Evolutionary conservation across 2,888 invertebrate species (phyloP).

Genomic region (Zeuzera pyrina): DNA sequence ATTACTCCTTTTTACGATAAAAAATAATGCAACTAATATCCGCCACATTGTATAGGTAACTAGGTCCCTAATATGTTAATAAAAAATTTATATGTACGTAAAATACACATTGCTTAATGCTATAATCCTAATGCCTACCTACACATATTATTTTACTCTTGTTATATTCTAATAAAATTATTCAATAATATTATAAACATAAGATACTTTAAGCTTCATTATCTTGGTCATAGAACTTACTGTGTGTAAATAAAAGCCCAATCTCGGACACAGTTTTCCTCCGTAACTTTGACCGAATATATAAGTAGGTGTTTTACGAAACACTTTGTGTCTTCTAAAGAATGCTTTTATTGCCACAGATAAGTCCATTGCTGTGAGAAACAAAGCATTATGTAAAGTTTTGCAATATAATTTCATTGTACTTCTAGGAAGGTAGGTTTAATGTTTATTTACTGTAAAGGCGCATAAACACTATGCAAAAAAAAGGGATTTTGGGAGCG

Average conservation of each 20-base stretch:
- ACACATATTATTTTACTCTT: too few species aligned
- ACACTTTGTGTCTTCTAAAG: constrained; percentile 77
- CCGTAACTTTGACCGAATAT: constrained; percentile 93
- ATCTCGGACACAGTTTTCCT: constrained; percentile 84
- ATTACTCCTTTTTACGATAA: too few species aligned
- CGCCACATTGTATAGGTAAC: too few species aligned
- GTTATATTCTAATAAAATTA: too few species aligned
- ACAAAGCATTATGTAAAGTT: constrained; percentile 5
- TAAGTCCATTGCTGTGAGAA: constrained; percentile 78
- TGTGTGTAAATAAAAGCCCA: constrained; percentile 47
- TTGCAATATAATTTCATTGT: constrained; percentile 50
- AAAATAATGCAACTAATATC: too few species aligned
- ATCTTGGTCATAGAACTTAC: constrained; percentile 25
- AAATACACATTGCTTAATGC: too few species aligned
- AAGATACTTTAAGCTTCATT: constrained; percentile 3
- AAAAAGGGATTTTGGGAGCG: too few species aligned
- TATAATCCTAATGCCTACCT: too few species aligned
- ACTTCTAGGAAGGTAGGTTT: too few species aligned
- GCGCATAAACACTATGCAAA: too few species aligned
- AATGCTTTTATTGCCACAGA: constrained; percentile 79
- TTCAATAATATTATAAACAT: constrained; percentile 6
- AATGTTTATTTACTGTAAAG: not conserved
- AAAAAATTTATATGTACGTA: too few species aligned
- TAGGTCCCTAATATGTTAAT: too few species aligned
- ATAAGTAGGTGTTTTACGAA: constrained; percentile 82